A percentile compares a stretch with the other conserved stretches of the same genome.
These are phyloP conservation scores for Enteromius viviparus DNA, from an alignment of 2,797 vertebrate genomes.

Conservation along the genomic window DNA sequence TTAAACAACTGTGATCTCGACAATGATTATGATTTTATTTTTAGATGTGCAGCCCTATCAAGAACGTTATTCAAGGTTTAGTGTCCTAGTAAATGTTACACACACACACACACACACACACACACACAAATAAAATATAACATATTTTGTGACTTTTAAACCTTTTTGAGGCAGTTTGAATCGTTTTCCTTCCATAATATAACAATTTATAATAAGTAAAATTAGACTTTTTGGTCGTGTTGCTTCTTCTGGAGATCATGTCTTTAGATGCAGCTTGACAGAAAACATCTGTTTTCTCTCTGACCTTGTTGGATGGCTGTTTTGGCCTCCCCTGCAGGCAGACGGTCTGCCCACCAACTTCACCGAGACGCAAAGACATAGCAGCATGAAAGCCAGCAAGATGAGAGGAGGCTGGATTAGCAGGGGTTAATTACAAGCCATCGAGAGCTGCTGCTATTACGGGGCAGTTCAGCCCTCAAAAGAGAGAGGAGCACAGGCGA, in stretches of 20 bases:
- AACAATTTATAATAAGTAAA: not conserved
- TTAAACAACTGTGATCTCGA: too few relatives aligned
- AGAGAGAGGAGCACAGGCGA: conserved; percentile 65
- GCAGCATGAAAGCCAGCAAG: conserved; percentile 40
- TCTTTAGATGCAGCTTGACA: conserved; percentile 69
- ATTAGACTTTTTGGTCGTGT: not conserved
- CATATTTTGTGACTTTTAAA: conserved; percentile 2
- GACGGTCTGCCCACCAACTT: conserved; percentile 35
- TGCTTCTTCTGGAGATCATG: conserved; percentile 28
- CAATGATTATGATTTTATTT: not conserved
- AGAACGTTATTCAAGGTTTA: not conserved
- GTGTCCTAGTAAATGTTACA: not conserved
- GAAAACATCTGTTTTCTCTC: conserved; percentile 80
- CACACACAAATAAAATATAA: not conserved
- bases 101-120: too few relatives aligned
- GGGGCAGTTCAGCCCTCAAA: conserved; percentile 29
- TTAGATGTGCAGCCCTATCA: not conserved
- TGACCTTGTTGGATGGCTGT: conserved; percentile 65
- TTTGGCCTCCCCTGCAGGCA: conserved; percentile 72
- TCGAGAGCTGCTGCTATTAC: conserved; percentile 49
- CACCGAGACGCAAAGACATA: conserved; percentile 23
- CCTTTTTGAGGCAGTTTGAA: not conserved
- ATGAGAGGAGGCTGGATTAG: conserved; percentile 59
- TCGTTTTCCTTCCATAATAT: too few relatives aligned
- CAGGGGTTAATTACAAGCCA: conserved; percentile 73